Evolutionary conservation across 2,113 vertebrate species (phyloP), one percentile per base, ranked within the genome.

Genomic region (Poeciliopsis prolifica): DNA sequence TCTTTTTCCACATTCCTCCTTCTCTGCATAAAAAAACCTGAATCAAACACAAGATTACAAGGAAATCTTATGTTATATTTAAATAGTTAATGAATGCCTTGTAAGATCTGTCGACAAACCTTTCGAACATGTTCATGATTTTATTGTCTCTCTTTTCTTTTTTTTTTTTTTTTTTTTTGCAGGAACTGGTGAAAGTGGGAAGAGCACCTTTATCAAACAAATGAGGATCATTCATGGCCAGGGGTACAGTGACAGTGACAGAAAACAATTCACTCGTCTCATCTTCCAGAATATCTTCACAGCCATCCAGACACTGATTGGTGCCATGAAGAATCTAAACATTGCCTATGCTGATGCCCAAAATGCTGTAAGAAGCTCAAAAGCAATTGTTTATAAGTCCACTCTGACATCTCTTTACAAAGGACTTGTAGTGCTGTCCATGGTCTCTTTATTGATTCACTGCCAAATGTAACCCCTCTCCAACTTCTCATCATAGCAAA

Each of bases 161-260:
- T 33, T 28, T 28, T 28, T 28, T 7, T 17, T 33, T 35, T 61
- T 28, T 61, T 3, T 80, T 81, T 79, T 13, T 71, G 5, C 54
- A 97, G 96, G 96, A 70, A 96, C 96, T 35, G 96, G 95, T 61
- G 96, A 97, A 81, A 97, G 96, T 80, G 96, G 96, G 60, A 97
- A 98, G 84, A 97, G 96, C 86, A 97, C 95, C 0, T 97, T 98
- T 75, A 96, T 97, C 91, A 97, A 99, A 82, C 96, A 99, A 91
- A 98, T 99, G 96, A 95, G 97, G 93, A 99, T 99, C 92, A 97
- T 99, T 89, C 97, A 99, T 44, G 96, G 96, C 4, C 90, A 86
- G 11, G 96, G 96, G 61, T 97, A 96, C 89, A 93, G 73, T 2
- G 95, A 97, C 3, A 89, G 91, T 42, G 96, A 97, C 65, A 93